Evolutionary conservation across 2,797 vertebrate species (phyloP).

Genomic region (Protonibea diacanthus): DNA sequence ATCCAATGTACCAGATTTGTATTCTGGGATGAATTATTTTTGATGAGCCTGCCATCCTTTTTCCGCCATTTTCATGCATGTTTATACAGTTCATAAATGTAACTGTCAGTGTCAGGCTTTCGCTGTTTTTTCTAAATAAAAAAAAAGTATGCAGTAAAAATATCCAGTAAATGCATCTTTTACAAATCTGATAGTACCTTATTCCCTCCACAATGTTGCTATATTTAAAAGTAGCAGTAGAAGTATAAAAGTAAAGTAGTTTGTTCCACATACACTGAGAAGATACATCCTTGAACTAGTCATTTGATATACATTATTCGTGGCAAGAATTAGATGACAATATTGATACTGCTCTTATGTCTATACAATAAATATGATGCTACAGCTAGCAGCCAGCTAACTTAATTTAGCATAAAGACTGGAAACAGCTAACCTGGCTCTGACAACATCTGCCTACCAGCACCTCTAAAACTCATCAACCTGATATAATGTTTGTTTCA

Average conservation of each 20-base stretch:
- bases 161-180: background rate
- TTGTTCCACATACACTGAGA: background rate
- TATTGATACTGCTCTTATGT: background rate
- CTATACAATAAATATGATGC: background rate
- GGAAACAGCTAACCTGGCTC: background rate
- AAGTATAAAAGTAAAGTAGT: too few relatives aligned
- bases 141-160: background rate
- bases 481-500: background rate
- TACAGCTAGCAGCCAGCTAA: background rate
- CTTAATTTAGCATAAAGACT: background rate
- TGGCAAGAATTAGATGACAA: background rate
- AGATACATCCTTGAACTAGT: background rate
- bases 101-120: constrained; percentile 46
- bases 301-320: background rate
- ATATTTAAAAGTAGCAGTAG: background rate
- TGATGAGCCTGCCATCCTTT: constrained; percentile 61
- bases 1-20: constrained; percentile 74
- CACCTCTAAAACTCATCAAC: background rate
- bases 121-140: constrained; percentile 14
- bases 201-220: background rate
- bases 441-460: background rate
- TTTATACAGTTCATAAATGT: constrained; percentile 59
- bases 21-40: constrained; percentile 73
- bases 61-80: constrained; percentile 61
- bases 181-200: background rate